Evolutionary conservation across 2,888 invertebrate genomes (phyloP), one percentile per base, ranked within the genome.

Genomic region (Rhogogaster chlorosoma): DNA sequence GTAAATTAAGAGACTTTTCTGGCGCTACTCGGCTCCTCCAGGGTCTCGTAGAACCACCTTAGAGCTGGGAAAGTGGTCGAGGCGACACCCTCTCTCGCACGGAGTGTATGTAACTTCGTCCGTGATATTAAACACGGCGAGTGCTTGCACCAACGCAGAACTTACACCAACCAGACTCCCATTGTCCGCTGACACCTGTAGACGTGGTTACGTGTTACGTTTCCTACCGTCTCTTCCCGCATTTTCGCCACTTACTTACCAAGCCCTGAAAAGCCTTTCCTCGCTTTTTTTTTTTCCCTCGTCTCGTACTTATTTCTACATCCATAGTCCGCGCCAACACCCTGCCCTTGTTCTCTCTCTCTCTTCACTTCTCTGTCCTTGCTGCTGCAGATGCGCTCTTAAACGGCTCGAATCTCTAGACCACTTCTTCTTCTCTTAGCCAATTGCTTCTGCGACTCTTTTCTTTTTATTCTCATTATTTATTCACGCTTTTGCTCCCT

Each of bases 171-270:
- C 57, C 2, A 5, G 36, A 5, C 42, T 61, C 12, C 61, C 91
- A 92, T 92, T 93, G 93, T 92, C 92, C 91, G 89, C 91, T 89
- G 92, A 93, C 93, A 93, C 93, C 93, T 93, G 92, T 93, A 91
- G 93, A 92, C 93, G 61, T 80, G 26, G 26, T 45, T 49, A 38
- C 49, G 22, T 53, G 53, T 49, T 61, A 61, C n/a, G 61, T 26
- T 29, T 29, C 5, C 22, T 75, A 22, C 26, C 3, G 3, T 32
- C 7, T 18, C 61, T 32, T 64, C 22, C 15, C 42, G n/a, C 15
- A 7, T 29, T 80, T 15, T 80, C 22, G 42, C 80, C 61, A 64
- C 80, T 80, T 61, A 77, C 18, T 77, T 77, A n/a, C n/a, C 77
- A 22, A 7, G 6, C 71, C 71, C 53, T 12, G 22, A 38, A 73